Base-by-base conservation (phyloP, 2,888 invertebrate genomes). In the Dugesia japonica region DNA sequence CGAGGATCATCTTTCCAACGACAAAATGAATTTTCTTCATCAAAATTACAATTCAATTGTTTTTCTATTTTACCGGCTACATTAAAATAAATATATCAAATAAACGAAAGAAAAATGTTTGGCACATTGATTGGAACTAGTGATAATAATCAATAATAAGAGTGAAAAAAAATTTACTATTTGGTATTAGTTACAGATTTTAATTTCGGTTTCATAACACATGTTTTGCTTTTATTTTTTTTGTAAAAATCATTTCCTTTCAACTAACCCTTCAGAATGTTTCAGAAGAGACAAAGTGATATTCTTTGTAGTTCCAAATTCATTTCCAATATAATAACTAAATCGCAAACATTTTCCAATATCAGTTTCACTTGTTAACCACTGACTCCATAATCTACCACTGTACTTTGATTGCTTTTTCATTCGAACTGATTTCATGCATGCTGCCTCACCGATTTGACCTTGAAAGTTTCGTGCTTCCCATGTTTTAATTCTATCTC, bases 201-300 rank as follows among this genome's bases (percentile, higher is more conserved):
- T n/a, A n/a, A n/a, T n/a, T n/a, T n/a, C n/a, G n/a, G n/a, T 31
- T 31, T 31, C 31, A 31, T 31, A 31, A 31, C 4, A 4, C 4
- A 31, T 13, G 4, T 31, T 13, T 31, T 31, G 31, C 13, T 31
- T 13, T 31, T 31, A 7, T 7, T 7, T 31, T 31, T 31, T 31
- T 7, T 7, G 13, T 31, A 31, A n/a, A 31, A 31, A 7, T 31
- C 31, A 31, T 31, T 31, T 31, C 31, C 13, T 31, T 31, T 31
- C 4, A 13, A 31, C 31, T 31, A 31, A 76, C 76, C 71, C 76
- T 72, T 42, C 28, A 26, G 76, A 76, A 31, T 76, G 76, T 26
- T 71, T 73, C 71, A 76, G 72, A 27, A 76, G 76, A 76, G 71
- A 26, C 20, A 76, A 71, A 72, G 13, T 73, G 28, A 73, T 73